Percentiles rank a stretch among this genome's conserved stretches.
Conservation (phyloP, 2,888 invertebrate species). For the Apoderus coryli region DNA sequence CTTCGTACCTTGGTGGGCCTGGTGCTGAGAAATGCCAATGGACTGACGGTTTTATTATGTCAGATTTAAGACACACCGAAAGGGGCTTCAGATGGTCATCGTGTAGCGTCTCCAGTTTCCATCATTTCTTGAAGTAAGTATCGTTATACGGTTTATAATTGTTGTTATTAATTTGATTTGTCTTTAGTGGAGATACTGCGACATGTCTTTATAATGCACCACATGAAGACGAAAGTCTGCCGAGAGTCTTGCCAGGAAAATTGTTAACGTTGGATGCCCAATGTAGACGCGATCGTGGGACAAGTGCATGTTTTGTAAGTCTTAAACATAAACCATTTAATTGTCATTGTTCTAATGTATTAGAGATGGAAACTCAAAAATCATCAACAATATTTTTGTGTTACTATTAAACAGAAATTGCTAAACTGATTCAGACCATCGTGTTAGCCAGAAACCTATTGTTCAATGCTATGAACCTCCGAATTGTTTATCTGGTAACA, state of each 20-base stretch:
- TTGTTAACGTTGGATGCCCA: conserved; percentile 81
- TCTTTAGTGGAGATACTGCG: conserved; percentile 74
- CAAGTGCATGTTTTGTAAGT: conserved; percentile 65
- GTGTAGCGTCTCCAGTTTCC: conserved; percentile 84
- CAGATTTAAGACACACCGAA: conserved; percentile 84
- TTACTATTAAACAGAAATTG: too few relatives aligned
- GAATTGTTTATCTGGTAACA: too few relatives aligned
- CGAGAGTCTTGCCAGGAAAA: conserved; percentile 78
- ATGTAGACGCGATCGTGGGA: conserved; percentile 83
- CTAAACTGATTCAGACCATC: too few relatives aligned
- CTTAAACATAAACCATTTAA: conserved; percentile 2
- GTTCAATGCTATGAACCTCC: too few relatives aligned
- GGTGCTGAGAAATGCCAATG: conserved; percentile 89
- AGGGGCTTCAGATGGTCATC: conserved; percentile 91
- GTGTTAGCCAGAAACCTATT: too few relatives aligned
- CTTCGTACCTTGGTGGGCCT: conserved; percentile 85
- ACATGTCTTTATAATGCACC: conserved; percentile 88
- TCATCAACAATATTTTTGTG: too few relatives aligned
- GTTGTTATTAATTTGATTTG: not conserved
- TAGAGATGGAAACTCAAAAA: too few relatives aligned
- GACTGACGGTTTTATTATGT: conserved; percentile 96
- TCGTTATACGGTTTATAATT: not conserved
- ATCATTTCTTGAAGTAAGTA: conserved; percentile 84
- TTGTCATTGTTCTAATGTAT: too few relatives aligned
- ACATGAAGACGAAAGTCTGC: conserved; percentile 82